A percentile compares a stretch with the other conserved stretches of the same genome.
Evolutionary conservation across 2,113 vertebrate species (phyloP).

Genomic region (Siniperca knerii): DNA sequence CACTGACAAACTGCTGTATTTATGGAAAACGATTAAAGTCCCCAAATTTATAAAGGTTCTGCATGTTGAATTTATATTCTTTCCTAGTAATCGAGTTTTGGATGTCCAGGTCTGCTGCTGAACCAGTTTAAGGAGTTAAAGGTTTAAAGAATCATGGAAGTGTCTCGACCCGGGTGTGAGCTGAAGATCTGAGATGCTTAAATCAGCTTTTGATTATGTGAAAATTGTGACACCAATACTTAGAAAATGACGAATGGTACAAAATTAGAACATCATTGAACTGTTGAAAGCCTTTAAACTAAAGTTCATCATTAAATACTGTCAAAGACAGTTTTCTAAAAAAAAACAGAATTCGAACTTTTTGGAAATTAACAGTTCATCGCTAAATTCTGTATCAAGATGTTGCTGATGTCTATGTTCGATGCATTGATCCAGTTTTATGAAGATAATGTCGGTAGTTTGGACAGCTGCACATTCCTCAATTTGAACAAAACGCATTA

Average conservation of each 20-base stretch:
- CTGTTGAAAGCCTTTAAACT: too few species aligned
- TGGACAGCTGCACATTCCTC: background rate
- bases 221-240: background rate
- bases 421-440: background rate
- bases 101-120: background rate
- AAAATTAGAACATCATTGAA: background rate
- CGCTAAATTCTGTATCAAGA: background rate
- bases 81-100: background rate
- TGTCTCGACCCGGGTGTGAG: background rate
- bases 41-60: background rate
- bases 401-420: background rate
- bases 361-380: background rate
- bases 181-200: background rate
- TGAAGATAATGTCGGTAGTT: background rate
- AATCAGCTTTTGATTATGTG: background rate
- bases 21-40: conserved; percentile 13
- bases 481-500: background rate
- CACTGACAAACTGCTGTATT: background rate
- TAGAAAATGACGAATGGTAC: background rate
- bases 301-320: too few species aligned
- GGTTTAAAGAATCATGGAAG: background rate
- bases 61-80: background rate
- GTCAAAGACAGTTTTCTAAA: background rate
- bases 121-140: background rate
- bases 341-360: background rate